Evolutionary conservation across 2,113 vertebrate genomes (phyloP).

Genomic region (Potamarius usumacintae): DNA sequence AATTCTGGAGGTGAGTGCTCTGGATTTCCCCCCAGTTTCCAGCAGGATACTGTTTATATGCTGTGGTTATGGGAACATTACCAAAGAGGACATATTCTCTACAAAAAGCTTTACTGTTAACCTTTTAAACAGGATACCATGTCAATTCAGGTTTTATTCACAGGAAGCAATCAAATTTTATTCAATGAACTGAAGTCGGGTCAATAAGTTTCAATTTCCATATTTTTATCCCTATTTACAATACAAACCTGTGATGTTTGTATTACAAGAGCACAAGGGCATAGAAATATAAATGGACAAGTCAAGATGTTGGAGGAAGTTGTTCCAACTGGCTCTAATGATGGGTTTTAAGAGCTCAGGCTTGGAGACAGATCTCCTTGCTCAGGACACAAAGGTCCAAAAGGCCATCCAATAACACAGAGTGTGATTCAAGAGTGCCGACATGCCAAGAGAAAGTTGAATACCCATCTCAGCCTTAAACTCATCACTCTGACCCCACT

Average conservation of each 20-base stretch:
- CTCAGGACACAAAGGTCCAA: conserved; percentile 29
- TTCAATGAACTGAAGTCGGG: not conserved
- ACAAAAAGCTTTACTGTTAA: conserved; percentile 35
- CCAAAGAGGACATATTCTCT: conserved; percentile 27
- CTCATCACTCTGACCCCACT: not conserved
- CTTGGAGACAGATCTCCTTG: conserved; percentile 16
- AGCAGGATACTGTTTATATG: conserved; percentile 39
- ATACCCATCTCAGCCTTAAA: conserved; percentile 37
- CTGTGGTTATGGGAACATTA: conserved; percentile 39
- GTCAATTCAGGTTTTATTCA: not conserved
- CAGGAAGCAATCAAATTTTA: conserved; percentile 9
- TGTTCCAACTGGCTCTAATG: conserved; percentile 9
- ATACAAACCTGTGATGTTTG: not conserved
- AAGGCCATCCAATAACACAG: conserved; percentile 35
- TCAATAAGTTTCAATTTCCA: conserved; percentile 2
- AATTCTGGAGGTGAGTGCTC: conserved; percentile 41
- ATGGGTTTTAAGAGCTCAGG: conserved; percentile 36
- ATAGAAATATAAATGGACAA: conserved; percentile 12
- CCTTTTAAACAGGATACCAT: conserved; percentile 7
- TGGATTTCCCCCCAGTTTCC: conserved; percentile 43
- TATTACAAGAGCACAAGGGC: not conserved
- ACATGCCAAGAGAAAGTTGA: conserved; percentile 48
- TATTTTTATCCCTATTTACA: conserved; percentile 7
- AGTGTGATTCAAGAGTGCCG: conserved; percentile 11
- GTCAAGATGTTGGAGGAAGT: conserved; percentile 28